Conservation (phyloP, 1,140 invertebrate species). For the Drosophila truncata region DNA sequence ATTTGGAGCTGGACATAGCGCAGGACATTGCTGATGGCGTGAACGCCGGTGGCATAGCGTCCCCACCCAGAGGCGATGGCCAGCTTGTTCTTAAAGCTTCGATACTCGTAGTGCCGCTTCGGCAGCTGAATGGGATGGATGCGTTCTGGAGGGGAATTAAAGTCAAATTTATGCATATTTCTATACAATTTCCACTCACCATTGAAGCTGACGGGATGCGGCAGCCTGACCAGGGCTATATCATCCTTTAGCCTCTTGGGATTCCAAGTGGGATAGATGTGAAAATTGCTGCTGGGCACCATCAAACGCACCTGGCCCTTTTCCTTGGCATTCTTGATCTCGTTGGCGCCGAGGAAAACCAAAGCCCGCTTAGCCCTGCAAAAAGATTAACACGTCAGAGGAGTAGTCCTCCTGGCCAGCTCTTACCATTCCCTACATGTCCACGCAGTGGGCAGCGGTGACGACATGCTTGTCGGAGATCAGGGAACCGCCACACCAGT, state of each 20-base stretch:
- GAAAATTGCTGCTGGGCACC: slow-evolving; percentile 83
- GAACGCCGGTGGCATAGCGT: slow-evolving; percentile 84
- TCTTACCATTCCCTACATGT: slow-evolving; percentile 62
- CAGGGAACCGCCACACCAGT: slow-evolving; percentile 88
- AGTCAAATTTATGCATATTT: too few species aligned
- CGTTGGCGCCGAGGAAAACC: slow-evolving; percentile 86
- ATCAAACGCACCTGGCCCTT: slow-evolving; percentile 77
- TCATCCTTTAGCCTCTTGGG: slow-evolving; percentile 86
- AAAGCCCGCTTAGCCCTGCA: slow-evolving; percentile 76
- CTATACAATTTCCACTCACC: slow-evolving; percentile 66
- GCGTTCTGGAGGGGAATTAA: slow-evolving; percentile 79
- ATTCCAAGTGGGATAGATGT: slow-evolving; percentile 86
- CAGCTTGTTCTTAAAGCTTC: slow-evolving; percentile 83
- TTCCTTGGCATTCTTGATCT: slow-evolving; percentile 85
- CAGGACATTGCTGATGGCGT: slow-evolving; percentile 80
- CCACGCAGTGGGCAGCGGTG: slow-evolving; percentile 88
- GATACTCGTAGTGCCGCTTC: slow-evolving; percentile 73
- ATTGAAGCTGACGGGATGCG: slow-evolving; percentile 85
- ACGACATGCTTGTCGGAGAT: slow-evolving; percentile 87
- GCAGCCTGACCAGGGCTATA: slow-evolving; percentile 87
- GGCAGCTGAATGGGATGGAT: slow-evolving; percentile 86
- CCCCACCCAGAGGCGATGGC: slow-evolving; percentile 86
- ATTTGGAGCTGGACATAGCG: slow-evolving; percentile 86
- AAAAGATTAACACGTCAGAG: background rate
- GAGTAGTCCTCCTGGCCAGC: background rate